phyloP scores from a whole-genome alignment of 2,888 invertebrate species.

The Rotaria macrura region DNA sequence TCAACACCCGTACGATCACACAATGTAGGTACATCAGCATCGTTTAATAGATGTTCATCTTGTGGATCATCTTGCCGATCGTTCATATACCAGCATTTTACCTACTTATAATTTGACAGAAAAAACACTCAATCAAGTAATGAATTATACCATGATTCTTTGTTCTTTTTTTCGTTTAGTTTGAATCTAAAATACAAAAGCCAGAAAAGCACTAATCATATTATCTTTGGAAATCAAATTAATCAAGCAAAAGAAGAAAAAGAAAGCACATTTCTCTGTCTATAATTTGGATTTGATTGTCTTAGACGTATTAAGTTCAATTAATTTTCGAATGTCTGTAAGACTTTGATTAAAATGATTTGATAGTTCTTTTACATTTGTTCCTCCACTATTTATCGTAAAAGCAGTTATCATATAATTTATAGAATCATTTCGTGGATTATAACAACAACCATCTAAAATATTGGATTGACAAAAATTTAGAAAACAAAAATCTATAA shows the following conservation, averaged over 20 bases:
- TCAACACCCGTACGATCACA: background rate
- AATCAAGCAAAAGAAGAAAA: background rate
- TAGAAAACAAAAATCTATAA: no score
- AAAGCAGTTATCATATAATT: background rate
- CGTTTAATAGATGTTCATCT: background rate
- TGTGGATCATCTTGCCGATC: background rate
- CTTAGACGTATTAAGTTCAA: background rate
- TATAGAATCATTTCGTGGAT: slow-evolving; percentile 1
- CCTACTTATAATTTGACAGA: background rate
- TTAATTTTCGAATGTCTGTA: background rate
- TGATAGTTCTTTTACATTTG: background rate
- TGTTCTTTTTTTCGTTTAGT: background rate
- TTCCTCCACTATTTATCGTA: background rate
- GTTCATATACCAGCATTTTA: background rate
- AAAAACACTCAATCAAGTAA: background rate
- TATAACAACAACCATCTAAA: slow-evolving; percentile 16
- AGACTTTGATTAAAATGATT: background rate
- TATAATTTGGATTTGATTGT: background rate
- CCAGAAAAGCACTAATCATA: no score
- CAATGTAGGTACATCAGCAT: background rate
- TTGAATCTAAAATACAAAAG: background rate
- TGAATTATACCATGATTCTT: background rate
- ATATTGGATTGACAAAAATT: background rate
- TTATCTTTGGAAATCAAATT: no score
- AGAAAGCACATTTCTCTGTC: background rate